Conservation (phyloP, 2,113 vertebrate genomes). For the Marmota flaviventris region DNA sequence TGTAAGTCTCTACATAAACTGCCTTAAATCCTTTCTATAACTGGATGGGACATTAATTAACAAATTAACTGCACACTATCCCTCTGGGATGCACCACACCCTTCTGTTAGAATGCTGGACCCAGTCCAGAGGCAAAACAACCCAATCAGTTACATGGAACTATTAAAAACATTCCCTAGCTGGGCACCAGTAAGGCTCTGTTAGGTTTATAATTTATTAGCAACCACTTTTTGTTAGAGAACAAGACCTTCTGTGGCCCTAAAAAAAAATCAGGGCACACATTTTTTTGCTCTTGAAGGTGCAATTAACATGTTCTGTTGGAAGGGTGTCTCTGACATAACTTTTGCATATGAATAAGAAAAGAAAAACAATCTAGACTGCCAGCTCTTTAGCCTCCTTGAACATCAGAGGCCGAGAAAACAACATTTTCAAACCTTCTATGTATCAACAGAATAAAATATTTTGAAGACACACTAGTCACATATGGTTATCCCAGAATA, state of each 20-base stretch:
- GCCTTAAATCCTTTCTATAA: not conserved
- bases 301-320: conserved; percentile 39
- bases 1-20: not conserved
- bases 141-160: not conserved
- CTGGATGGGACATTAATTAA: not conserved
- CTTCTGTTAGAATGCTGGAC: not conserved
- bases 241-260: conserved; percentile 28
- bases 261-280: conserved; percentile 50
- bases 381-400: conserved; percentile 71
- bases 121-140: not conserved
- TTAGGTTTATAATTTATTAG: not conserved
- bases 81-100: not conserved
- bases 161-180: not conserved
- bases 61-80: not conserved
- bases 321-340: conserved; percentile 69
- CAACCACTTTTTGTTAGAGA: conserved; percentile 52
- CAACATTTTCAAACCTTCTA: conserved; percentile 79
- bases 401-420: conserved; percentile 81
- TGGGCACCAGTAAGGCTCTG: not conserved
- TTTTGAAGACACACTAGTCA: conserved; percentile 79
- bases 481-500: conserved; percentile 85
- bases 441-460: conserved; percentile 83
- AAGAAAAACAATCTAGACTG: conserved; percentile 71
- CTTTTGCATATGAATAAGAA: conserved; percentile 64
- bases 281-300: conserved; percentile 69